Percentiles rank a stretch among this genome's conserved stretches.
phyloP scores from a whole-genome alignment of 2,113 vertebrate species.

The Microtus ochrogaster region DNA sequence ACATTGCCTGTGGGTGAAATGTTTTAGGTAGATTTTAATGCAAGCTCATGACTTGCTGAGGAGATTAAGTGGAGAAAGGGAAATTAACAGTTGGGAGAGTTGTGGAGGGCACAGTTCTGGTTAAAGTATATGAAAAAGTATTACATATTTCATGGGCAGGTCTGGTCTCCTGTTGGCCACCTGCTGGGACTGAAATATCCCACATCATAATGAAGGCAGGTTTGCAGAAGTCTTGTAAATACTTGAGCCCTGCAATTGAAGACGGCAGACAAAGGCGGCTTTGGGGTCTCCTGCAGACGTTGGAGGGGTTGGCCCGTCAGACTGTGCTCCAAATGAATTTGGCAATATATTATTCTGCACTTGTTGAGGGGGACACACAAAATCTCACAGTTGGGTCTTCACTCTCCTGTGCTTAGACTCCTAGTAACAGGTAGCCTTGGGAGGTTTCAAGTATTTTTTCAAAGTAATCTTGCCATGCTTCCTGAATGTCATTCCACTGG shows the following conservation, averaged over 20 bases:
- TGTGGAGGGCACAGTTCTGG: conserved; percentile 90
- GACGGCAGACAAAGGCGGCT: conserved; percentile 87
- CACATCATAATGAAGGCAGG: conserved; percentile 91
- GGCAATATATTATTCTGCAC: conserved; percentile 74
- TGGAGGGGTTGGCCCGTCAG: conserved; percentile 69
- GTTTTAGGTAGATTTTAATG: conserved; percentile 94
- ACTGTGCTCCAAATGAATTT: conserved; percentile 61
- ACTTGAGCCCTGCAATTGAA: conserved; percentile 89
- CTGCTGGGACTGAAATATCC: conserved; percentile 93
- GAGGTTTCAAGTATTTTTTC: conserved; percentile 91
- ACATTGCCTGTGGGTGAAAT: conserved; percentile 91
- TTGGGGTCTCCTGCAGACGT: conserved; percentile 83
- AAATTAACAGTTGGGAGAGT: conserved; percentile 91
- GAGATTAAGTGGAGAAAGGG: conserved; percentile 92
- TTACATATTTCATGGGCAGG: conserved; percentile 92
- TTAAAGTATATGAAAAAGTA: conserved; percentile 90
- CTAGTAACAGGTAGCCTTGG: conserved; percentile 87
- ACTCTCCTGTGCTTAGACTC: conserved; percentile 74
- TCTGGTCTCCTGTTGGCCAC: conserved; percentile 90
- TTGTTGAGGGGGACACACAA: conserved; percentile 67
- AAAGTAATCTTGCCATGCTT: conserved; percentile 84
- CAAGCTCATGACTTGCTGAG: conserved; percentile 91
- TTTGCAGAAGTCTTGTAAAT: conserved; percentile 93
- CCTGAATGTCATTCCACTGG: conserved; percentile 77
- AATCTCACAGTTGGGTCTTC: conserved; percentile 77